Evolutionary conservation across 2,113 vertebrate genomes (phyloP), one percentile per base, ranked within the genome.

Genomic region (Myxocyprinus asiaticus): DNA sequence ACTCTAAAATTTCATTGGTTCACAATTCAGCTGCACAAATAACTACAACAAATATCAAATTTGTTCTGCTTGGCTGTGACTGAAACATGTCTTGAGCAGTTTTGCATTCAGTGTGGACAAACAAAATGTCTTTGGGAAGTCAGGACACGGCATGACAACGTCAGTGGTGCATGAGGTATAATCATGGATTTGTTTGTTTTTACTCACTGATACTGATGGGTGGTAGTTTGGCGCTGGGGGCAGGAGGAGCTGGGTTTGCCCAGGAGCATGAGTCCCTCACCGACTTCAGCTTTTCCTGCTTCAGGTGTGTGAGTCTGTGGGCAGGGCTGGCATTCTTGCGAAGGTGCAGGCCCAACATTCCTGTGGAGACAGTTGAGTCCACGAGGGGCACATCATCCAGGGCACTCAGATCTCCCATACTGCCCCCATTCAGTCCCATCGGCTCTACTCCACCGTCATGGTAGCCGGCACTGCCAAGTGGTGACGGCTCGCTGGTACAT

Each of bases 401-500:
- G 50, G 45, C 44, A 62, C 85, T 88, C 79, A 90, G 85, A 79
- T 97, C 95, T 91, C 94, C 95, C 92, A 93, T 86, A 86, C 94
- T 93, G 82, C 94, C 94, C 83, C 87, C 84, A 71, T 89, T 86
- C 73, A 55, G 68, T 74, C 53, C 86, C 65, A 78, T 87, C 86
- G 70, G 87, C 59, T 89, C 89, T 93, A 93, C 94, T 96, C 96
- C 96, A 96, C 96, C 93, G 95, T 95, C 95, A 95, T 96, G 88
- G 96, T 95, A 93, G 96, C 92, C 78, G 89, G 86, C 92, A 90
- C 95, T 94, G 90, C 90, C 90, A 96, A 94, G 91, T 91, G 96
- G 95, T 92, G 96, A 96, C 90, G 96, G 95, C 88, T 96, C 91
- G 94, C 94, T 96, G 96, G 94, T 96, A 93, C 96, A 95, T 95